phyloP scores from a whole-genome alignment of 2,888 invertebrate species.

The Poecilobothrus nobilitatus region DNA sequence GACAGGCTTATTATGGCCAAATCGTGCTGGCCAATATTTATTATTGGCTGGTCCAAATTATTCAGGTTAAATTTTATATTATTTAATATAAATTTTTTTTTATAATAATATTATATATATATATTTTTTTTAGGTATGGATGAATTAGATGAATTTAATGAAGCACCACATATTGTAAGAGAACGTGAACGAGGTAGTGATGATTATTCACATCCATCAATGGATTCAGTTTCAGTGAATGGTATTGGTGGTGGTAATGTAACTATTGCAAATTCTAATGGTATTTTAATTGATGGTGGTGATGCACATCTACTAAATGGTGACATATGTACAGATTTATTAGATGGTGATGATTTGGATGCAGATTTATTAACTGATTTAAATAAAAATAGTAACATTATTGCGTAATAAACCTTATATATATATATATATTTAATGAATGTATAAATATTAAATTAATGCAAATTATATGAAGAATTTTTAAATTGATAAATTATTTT shows the following conservation, averaged over 20 bases:
- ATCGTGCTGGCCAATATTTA: slow-evolving; percentile 85
- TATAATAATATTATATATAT: not conserved
- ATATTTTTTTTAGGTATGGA: slow-evolving; percentile 51
- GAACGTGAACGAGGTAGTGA: slow-evolving; percentile 35
- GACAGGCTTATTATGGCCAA: slow-evolving; percentile 94
- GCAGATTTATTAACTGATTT: slow-evolving; percentile 42
- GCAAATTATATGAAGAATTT: not conserved
- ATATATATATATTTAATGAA: not conserved
- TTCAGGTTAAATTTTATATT: slow-evolving; percentile 46
- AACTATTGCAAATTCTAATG: slow-evolving; percentile 17
- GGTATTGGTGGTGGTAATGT: slow-evolving; percentile 22
- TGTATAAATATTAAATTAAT: not conserved
- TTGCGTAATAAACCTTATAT: slow-evolving; percentile 34
- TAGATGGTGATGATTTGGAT: slow-evolving; percentile 40
- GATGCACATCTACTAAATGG: slow-evolving; percentile 36
- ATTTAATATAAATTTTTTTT: not conserved
- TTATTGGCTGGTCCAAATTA: slow-evolving; percentile 64
- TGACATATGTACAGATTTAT: slow-evolving; percentile 36
- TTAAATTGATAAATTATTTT: not conserved
- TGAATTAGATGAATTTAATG: slow-evolving; percentile 83
- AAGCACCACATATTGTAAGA: slow-evolving; percentile 73
- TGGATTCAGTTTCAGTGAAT: slow-evolving; percentile 33
- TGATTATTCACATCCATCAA: slow-evolving; percentile 32
- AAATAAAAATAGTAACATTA: slow-evolving; percentile 43
- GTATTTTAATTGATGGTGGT: slow-evolving; percentile 23